phyloP scores from a whole-genome alignment of 2,797 vertebrate genomes.

The Pelobates cultripes region DNA sequence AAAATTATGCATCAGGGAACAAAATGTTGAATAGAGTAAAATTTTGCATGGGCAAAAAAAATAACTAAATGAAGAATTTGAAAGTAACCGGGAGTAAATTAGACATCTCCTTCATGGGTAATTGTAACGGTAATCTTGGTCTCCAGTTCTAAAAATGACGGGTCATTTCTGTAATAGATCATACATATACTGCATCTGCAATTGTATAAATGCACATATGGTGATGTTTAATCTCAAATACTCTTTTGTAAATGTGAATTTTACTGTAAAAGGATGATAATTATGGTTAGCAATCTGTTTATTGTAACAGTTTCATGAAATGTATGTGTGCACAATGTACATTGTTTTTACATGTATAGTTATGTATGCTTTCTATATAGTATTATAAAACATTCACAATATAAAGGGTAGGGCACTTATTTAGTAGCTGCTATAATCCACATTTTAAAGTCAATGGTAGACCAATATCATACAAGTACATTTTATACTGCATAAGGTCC shows the following conservation, averaged over 20 bases:
- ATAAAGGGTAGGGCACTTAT: too few relatives aligned
- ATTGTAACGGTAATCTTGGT: constrained; percentile 27
- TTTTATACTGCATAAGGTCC: too few relatives aligned
- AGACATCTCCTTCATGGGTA: constrained; percentile 31
- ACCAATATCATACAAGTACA: too few relatives aligned
- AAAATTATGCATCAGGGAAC: constrained; percentile 37
- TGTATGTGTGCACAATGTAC: too few relatives aligned
- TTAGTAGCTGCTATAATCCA: too few relatives aligned
- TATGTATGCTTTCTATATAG: too few relatives aligned
- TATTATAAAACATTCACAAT: too few relatives aligned
- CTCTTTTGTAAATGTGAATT: background rate
- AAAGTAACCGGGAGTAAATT: constrained; percentile 35
- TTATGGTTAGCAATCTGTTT: too few relatives aligned
- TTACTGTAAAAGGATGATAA: background rate
- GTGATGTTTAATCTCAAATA: background rate
- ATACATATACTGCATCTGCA: background rate
- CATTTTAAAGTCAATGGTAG: too few relatives aligned
- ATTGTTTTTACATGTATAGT: too few relatives aligned
- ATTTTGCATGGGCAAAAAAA: constrained; percentile 24
- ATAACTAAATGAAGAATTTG: constrained; percentile 39
- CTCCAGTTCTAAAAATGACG: constrained; percentile 20
- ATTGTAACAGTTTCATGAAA: too few relatives aligned
- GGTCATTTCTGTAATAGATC: constrained; percentile 20
- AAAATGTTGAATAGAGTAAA: constrained; percentile 23
- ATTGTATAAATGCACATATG: background rate